Evolutionary conservation across 92 coral and sea anemone species (phyloP).

Genomic region (Zoanthus sociatus): DNA sequence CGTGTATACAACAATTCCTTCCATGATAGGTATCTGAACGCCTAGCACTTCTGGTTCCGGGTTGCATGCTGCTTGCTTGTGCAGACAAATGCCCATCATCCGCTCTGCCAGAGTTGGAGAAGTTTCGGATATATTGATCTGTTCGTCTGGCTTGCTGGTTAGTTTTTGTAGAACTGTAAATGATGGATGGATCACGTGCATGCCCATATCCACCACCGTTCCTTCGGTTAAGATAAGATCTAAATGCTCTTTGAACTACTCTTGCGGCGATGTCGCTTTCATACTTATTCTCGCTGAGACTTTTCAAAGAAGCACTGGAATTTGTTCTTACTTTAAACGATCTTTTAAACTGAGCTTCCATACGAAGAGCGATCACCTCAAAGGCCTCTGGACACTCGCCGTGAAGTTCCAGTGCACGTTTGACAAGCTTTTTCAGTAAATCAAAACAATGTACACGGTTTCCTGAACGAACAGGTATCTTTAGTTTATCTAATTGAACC

Average conservation of each 20-base stretch:
- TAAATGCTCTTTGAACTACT: conserved; percentile 41
- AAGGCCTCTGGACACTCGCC: conserved; percentile 92
- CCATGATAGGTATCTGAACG: not conserved
- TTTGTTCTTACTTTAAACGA: conserved; percentile 57
- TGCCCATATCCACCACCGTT: not conserved
- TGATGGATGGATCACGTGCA: not conserved
- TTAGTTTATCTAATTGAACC: conserved; percentile 67
- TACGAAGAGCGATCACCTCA: conserved; percentile 78
- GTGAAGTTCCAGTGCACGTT: conserved; percentile 79
- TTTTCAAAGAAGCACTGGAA: conserved; percentile 10
- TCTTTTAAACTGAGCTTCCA: conserved; percentile 84
- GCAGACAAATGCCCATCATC: conserved; percentile 22
- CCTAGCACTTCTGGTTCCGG: not conserved
- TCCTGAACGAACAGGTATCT: conserved; percentile 88
- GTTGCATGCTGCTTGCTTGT: conserved; percentile 31
- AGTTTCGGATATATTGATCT: conserved; percentile 21
- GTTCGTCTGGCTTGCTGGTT: not conserved
- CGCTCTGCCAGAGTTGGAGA: conserved; percentile 34
- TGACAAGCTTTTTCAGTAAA: conserved; percentile 85
- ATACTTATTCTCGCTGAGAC: not conserved
- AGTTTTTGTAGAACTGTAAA: not conserved
- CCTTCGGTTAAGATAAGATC: conserved; percentile 35
- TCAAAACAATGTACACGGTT: conserved; percentile 94
- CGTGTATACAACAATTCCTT: conserved; percentile 16
- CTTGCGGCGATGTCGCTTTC: conserved; percentile 27